These are phyloP conservation scores for Melieria crassipennis DNA, from an alignment of 2,888 invertebrate species.

Conservation along the genomic window DNA sequence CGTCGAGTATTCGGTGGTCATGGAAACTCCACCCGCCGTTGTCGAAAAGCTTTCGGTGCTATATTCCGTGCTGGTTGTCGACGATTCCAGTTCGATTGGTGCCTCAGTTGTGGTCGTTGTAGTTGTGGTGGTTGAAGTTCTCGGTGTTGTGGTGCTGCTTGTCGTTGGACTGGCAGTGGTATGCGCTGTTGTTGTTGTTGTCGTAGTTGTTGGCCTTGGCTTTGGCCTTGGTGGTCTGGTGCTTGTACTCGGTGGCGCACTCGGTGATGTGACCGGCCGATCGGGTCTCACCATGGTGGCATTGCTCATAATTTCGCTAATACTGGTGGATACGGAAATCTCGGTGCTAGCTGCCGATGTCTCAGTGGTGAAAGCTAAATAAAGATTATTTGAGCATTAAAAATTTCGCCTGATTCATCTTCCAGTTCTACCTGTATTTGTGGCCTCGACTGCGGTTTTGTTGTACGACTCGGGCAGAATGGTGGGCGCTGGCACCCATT, in stretches of 20 bases:
- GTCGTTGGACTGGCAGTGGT: constrained; percentile 15
- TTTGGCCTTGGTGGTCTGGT: constrained; percentile 30
- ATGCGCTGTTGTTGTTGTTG: constrained; percentile 35
- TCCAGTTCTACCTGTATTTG: neutral
- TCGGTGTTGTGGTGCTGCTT: constrained; percentile 19
- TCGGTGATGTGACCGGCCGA: constrained; percentile 37
- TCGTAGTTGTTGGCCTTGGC: constrained; percentile 29
- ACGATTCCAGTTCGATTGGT: constrained; percentile 15
- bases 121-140: constrained; percentile 14
- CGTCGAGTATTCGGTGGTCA: constrained; percentile 41
- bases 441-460: constrained; percentile 41
- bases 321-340: constrained; percentile 57
- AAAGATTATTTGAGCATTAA: neutral
- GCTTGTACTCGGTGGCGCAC: constrained; percentile 32
- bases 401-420: neutral
- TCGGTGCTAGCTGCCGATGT: constrained; percentile 41
- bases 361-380: constrained; percentile 28
- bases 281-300: constrained; percentile 42
- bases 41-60: constrained; percentile 18
- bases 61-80: constrained; percentile 27
- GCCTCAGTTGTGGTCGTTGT: constrained; percentile 20
- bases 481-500: constrained; percentile 61
- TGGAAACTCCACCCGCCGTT: constrained; percentile 13
- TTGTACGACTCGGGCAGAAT: constrained; percentile 44
- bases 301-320: constrained; percentile 49